These are phyloP conservation scores for Hydractinia echinata DNA, from an alignment of 30 jellyfish, hydroid and myxozoan genomes.

Conservation along the genomic window DNA sequence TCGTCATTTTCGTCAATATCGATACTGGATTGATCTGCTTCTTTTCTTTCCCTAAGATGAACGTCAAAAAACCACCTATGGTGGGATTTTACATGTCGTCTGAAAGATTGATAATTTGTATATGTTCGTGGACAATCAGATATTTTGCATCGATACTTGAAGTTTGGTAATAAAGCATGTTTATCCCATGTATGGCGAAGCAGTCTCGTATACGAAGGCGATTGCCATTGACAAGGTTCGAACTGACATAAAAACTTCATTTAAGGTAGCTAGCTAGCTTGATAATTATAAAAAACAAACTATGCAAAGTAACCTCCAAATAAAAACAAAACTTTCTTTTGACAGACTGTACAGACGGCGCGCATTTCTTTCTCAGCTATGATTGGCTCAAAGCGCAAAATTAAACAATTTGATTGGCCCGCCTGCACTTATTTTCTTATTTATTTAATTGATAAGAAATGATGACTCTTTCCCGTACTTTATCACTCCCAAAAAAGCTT, in stretches of 20 bases:
- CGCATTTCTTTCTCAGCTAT: too few species aligned
- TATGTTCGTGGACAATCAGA: not conserved
- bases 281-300: too few species aligned
- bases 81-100: not conserved
- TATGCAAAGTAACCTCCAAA: too few species aligned
- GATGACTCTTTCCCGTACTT: too few species aligned
- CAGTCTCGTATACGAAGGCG: not conserved
- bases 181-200: slow-evolving; percentile 1
- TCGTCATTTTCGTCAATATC: not conserved
- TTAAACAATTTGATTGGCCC: too few species aligned
- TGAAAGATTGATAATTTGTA: not conserved
- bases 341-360: too few species aligned
- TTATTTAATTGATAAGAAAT: too few species aligned
- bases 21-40: not conserved
- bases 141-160: not conserved
- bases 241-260: not conserved
- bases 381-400: too few species aligned
- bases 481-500: too few species aligned
- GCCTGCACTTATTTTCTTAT: too few species aligned
- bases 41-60: not conserved
- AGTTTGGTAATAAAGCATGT: slow-evolving; percentile 4
- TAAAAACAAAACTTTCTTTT: too few species aligned
- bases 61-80: not conserved
- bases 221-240: not conserved
- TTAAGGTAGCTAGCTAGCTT: too few species aligned